Evolutionary conservation across 2,888 invertebrate species (phyloP).

Genomic region (Seira musarum): DNA sequence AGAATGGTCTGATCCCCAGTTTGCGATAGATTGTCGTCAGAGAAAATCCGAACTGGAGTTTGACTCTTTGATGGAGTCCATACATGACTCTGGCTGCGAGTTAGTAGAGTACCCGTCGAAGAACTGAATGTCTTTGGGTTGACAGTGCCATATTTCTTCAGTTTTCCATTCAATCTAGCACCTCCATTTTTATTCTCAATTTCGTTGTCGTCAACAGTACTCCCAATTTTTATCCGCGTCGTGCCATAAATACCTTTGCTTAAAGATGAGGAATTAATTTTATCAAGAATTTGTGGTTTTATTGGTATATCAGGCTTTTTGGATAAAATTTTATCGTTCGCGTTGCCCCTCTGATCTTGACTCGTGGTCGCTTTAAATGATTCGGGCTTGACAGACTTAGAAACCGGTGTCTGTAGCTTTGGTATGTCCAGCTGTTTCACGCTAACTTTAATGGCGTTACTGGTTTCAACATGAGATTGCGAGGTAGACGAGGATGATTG

Average conservation of each 20-base stretch:
- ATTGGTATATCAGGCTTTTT: constrained; percentile 55
- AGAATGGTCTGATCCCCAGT: constrained; percentile 13
- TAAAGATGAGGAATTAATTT: constrained; percentile 8
- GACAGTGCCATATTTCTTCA: constrained; percentile 67
- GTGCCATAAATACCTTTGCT: constrained; percentile 40
- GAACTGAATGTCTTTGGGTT: constrained; percentile 59
- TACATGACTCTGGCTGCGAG: constrained; percentile 68
- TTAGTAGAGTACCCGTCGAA: constrained; percentile 55
- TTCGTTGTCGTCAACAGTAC: constrained; percentile 56
- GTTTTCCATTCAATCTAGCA: constrained; percentile 43
- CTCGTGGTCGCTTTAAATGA: constrained; percentile 57
- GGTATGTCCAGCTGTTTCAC: constrained; percentile 69
- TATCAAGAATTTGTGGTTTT: constrained; percentile 44
- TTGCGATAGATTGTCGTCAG: constrained; percentile 65
- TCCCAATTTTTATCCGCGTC: constrained; percentile 61
- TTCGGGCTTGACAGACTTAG: constrained; percentile 64
- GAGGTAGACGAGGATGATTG: constrained; percentile 24
- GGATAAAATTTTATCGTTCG: background rate
- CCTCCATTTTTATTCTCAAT: constrained; percentile 8
- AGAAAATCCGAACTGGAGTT: constrained; percentile 61
- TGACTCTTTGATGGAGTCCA: constrained; percentile 60
- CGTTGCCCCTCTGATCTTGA: constrained; percentile 21
- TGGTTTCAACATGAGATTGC: constrained; percentile 41
- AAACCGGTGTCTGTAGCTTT: constrained; percentile 64
- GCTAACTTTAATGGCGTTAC: constrained; percentile 65